Percentiles rank a stretch among this genome's conserved stretches.
Conservation (phyloP, 53 echinoderm and acorn worm species). For the Crossaster papposus region DNA sequence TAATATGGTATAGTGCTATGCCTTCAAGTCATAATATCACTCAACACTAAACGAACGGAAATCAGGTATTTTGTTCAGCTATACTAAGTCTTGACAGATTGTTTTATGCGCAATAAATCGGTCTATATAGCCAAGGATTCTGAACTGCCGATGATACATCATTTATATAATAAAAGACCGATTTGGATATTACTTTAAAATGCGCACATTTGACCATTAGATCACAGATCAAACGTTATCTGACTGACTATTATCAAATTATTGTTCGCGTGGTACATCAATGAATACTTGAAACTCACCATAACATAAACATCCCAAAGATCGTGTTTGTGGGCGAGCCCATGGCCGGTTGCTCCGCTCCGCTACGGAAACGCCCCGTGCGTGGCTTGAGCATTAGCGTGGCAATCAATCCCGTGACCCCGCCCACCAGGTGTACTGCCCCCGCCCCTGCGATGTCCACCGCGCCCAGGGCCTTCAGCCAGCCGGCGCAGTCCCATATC, state of each 20-base stretch:
- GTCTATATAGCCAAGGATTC: too few species aligned
- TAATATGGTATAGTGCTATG: too few species aligned
- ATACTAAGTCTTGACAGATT: background rate
- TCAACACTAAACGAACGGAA: background rate
- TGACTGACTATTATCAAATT: background rate
- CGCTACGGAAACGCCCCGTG: slow-evolving; percentile 62
- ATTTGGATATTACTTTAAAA: too few species aligned
- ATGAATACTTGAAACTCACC: slow-evolving; percentile 61
- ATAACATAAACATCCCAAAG: slow-evolving; percentile 83
- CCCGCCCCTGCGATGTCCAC: slow-evolving; percentile 83
- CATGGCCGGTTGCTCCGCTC: slow-evolving; percentile 54
- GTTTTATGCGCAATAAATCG: too few species aligned
- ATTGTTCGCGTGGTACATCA: background rate
- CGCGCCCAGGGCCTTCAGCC: slow-evolving; percentile 66
- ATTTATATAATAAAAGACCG: too few species aligned
- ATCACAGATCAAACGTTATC: too few species aligned
- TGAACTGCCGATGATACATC: too few species aligned
- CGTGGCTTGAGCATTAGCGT: slow-evolving; percentile 85
- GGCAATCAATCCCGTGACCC: slow-evolving; percentile 80
- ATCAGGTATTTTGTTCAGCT: background rate
- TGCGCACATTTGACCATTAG: too few species aligned
- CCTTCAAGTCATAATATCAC: background rate
- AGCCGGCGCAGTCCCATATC: slow-evolving; percentile 75
- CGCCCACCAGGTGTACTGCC: slow-evolving; percentile 82
- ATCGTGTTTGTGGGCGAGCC: slow-evolving; percentile 82